Evolutionary conservation across 2,797 vertebrate genomes (phyloP), one percentile per base, ranked within the genome.

Genomic region (Emydoidea blandingii): DNA sequence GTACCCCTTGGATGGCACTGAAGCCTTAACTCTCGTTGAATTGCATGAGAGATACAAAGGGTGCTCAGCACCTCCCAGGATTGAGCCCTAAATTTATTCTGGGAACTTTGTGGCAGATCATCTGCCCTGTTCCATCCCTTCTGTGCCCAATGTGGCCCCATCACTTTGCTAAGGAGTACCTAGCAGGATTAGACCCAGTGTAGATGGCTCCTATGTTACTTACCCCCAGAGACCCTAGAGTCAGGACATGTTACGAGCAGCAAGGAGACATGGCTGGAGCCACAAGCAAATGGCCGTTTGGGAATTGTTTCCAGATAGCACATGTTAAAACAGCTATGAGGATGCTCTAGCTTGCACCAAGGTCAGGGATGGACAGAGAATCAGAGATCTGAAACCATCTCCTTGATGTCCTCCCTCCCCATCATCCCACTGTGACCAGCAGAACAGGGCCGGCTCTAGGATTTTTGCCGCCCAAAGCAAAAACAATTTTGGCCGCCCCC

Each of bases 381-480:
- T 21, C 47, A 5, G 4, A 56, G 47, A 37, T 21, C 1, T 27
- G 37, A 37, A 53, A 34, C n/a, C 1, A 11, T 15, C 2, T 9
- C 31, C 3, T 0, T 2, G 76, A 31, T 47, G 23, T 21, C 5
- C 1, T 62, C 52, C 72, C 83, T n/a, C 44, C 44, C 52, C 87
- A 53, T 56, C 25, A 12, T 47, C 19, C 54, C 88, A 49, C 25
- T 21, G 79, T 80, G 14, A 78, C 11, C 37, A 72, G 37, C 21
- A 74, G 37, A 74, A 78, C 41, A 41, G 41, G 41, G 41, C 41
- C 41, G 41, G 41, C 41, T 41, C 41, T 41, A 41, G 41, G 41
- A 41, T 41, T 41, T 41, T 41, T 41, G 41, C 41, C 41, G 41
- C 5, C 41, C 41, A 41, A 41, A 41, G 41, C 41, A 41, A 41